A percentile compares a stretch with the other conserved stretches of the same genome.
Evolutionary conservation across 2,797 vertebrate species (phyloP).

Genomic region (Pseudomugil tenellus): DNA sequence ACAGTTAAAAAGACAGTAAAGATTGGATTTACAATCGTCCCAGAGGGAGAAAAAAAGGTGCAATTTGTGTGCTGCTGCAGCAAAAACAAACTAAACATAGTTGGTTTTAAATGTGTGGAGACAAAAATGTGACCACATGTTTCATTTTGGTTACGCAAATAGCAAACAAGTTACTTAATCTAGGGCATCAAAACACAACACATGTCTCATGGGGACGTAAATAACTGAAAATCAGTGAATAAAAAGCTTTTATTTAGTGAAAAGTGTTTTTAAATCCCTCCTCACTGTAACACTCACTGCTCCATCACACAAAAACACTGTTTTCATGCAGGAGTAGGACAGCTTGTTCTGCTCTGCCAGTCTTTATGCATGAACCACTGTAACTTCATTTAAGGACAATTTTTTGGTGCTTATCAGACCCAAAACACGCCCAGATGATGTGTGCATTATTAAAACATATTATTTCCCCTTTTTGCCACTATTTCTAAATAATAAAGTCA

Average conservation of each 20-base stretch:
- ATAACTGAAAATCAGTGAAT: constrained; percentile 29
- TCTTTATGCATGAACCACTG: constrained; percentile 49
- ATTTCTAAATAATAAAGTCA: constrained; percentile 22
- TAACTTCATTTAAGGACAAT: constrained; percentile 59
- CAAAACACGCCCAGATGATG: constrained; percentile 17
- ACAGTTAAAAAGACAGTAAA: constrained; percentile 3
- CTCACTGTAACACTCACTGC: constrained; percentile 48
- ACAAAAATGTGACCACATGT: constrained; percentile 14
- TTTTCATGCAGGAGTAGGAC: constrained; percentile 35
- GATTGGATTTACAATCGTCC: too few relatives aligned
- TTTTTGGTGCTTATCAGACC: constrained; percentile 51
- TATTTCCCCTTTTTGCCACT: constrained; percentile 10
- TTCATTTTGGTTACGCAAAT: constrained; percentile 29
- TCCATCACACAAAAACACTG: constrained; percentile 33
- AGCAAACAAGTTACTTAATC: constrained; percentile 25
- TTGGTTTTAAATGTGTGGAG: constrained; percentile 20
- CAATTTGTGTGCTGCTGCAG: not conserved
- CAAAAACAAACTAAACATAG: constrained; percentile 20
- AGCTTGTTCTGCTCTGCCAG: constrained; percentile 23
- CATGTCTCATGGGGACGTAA: constrained; percentile 6
- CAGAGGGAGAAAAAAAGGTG: not conserved
- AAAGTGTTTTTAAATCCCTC: constrained; percentile 58
- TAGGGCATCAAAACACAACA: constrained; percentile 26
- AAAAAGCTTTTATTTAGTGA: constrained; percentile 45
- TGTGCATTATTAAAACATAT: constrained; percentile 37